Percentiles rank a stretch among this genome's conserved stretches.
Conservation (phyloP, 2,888 invertebrate species). For the Pheosia gnoma region DNA sequence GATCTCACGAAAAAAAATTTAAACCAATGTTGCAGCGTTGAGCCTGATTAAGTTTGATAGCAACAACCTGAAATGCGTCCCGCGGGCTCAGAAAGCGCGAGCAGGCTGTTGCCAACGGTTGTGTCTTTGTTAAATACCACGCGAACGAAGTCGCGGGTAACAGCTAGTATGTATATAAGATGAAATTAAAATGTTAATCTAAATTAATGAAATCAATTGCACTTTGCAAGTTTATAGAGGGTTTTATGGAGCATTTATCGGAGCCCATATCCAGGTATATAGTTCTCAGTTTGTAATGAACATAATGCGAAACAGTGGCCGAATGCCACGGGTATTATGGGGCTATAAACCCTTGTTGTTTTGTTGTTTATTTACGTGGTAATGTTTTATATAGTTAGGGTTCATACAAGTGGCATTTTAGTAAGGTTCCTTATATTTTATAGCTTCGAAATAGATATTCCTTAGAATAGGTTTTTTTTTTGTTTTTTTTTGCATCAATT, state of each 20-base stretch:
- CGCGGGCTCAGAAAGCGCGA: too few relatives aligned
- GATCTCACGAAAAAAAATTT: too few relatives aligned
- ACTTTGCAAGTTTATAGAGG: neutral
- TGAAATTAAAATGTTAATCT: neutral
- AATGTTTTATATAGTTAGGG: neutral
- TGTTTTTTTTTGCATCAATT: too few relatives aligned
- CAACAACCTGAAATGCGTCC: too few relatives aligned
- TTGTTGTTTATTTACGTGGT: slow-evolving; percentile 3
- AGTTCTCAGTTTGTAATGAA: slow-evolving; percentile 31
- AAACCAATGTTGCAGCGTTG: too few relatives aligned
- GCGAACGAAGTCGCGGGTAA: too few relatives aligned
- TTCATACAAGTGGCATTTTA: neutral
- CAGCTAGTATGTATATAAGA: neutral
- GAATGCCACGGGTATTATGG: slow-evolving; percentile 22
- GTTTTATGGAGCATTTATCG: neutral
- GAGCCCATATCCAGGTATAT: slow-evolving; percentile 13
- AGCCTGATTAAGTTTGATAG: too few relatives aligned
- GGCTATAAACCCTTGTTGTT: slow-evolving; percentile 26
- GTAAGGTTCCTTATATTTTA: too few relatives aligned
- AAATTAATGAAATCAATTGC: neutral
- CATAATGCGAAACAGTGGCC: slow-evolving; percentile 27
- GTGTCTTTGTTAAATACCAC: too few relatives aligned
- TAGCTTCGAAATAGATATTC: too few relatives aligned
- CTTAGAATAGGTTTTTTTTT: too few relatives aligned
- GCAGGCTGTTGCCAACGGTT: too few relatives aligned